A percentile compares a stretch with the other conserved stretches of the same genome.
These are phyloP conservation scores for Varecia variegata DNA, from an alignment of 2,797 vertebrate genomes.

Conservation along the genomic window DNA sequence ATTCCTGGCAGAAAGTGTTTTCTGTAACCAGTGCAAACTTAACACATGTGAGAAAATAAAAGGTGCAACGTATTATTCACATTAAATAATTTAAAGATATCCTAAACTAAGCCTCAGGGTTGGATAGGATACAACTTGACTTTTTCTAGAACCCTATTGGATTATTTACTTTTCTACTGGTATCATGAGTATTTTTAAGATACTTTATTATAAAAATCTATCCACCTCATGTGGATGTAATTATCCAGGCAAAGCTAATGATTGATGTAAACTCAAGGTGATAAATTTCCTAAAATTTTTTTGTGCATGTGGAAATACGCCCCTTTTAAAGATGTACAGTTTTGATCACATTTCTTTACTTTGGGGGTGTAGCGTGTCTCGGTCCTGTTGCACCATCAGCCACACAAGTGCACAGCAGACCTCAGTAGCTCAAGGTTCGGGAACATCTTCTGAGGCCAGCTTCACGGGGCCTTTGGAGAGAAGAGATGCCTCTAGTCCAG, in stretches of 20 bases:
- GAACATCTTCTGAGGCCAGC: neutral
- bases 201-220: constrained; percentile 62
- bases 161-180: neutral
- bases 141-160: neutral
- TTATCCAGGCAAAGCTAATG: constrained; percentile 64
- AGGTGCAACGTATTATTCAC: neutral
- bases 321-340: constrained; percentile 30
- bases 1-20: neutral
- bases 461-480: constrained; percentile 30
- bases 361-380: neutral
- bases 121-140: neutral
- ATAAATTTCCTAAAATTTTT: constrained; percentile 68
- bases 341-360: neutral
- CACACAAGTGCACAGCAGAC: neutral
- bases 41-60: neutral
- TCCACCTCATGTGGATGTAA: constrained; percentile 66
- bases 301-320: constrained; percentile 27
- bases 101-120: neutral
- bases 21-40: neutral
- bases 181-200: constrained; percentile 47
- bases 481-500: constrained; percentile 36
- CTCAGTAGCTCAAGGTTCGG: constrained; percentile 43
- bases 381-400: neutral
- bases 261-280: constrained; percentile 55
- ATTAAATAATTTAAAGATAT: constrained; percentile 11